These are phyloP conservation scores for Phorcus lineatus DNA, from an alignment of 2,888 invertebrate genomes.

Conservation along the genomic window DNA sequence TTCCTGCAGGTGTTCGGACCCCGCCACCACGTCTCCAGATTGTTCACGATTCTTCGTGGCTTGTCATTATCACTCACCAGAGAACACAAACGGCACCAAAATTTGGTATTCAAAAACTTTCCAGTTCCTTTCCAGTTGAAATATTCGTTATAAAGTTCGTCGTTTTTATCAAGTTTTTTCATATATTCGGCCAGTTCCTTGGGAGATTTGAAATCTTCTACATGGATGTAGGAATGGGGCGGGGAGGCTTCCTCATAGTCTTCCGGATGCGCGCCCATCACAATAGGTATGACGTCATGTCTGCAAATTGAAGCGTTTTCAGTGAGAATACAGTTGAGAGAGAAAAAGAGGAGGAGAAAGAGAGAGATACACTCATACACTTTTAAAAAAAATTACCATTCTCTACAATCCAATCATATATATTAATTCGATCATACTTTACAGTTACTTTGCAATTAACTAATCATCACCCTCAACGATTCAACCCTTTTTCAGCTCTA, in stretches of 20 bases:
- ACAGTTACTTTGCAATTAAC: too few relatives aligned
- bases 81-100: slow-evolving; percentile 59
- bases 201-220: slow-evolving; percentile 92
- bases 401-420: too few relatives aligned
- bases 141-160: slow-evolving; percentile 92
- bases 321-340: too few relatives aligned
- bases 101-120: slow-evolving; percentile 53
- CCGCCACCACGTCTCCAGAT: slow-evolving; percentile 95
- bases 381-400: neutral
- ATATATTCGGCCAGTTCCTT: slow-evolving; percentile 90
- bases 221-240: slow-evolving; percentile 93
- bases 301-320: slow-evolving; percentile 72
- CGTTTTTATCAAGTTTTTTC: slow-evolving; percentile 87
- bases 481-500: too few relatives aligned
- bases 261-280: slow-evolving; percentile 94
- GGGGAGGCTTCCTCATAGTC: slow-evolving; percentile 93
- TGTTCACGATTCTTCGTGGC: slow-evolving; percentile 79
- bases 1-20: neutral
- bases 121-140: slow-evolving; percentile 88
- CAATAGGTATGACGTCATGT: slow-evolving; percentile 91
- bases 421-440: too few relatives aligned
- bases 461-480: too few relatives aligned
- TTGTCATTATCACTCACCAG: slow-evolving; percentile 53
- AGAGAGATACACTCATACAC: neutral
- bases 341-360: neutral